These are phyloP conservation scores for Belonocnema kinseyi DNA, from an alignment of 1,140 invertebrate genomes.

Conservation along the genomic window DNA sequence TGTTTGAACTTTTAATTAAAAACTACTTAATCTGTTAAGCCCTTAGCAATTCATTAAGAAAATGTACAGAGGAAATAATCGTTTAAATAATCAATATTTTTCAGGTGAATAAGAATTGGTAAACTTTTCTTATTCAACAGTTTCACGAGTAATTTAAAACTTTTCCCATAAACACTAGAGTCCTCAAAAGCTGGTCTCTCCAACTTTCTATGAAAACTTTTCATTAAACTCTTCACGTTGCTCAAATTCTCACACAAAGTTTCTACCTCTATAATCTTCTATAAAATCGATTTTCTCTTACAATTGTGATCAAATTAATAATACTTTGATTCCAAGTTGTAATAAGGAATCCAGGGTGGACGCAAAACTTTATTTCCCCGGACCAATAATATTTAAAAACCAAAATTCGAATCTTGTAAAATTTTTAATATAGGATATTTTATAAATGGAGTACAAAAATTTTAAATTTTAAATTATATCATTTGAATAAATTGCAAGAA, in stretches of 20 bases:
- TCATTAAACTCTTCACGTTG: conserved; percentile 19
- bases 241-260: conserved; percentile 26
- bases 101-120: conserved; percentile 2
- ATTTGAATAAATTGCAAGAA: too few species aligned
- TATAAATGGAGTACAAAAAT: too few species aligned
- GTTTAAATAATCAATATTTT: background rate
- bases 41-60: too few species aligned
- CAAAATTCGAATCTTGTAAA: too few species aligned
- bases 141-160: conserved; percentile 8
- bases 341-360: background rate
- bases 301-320: background rate
- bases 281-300: background rate
- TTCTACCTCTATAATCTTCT: background rate
- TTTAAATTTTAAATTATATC: too few species aligned
- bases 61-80: too few species aligned
- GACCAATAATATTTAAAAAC: too few species aligned
- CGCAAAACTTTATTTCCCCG: too few species aligned
- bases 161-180: conserved; percentile 24
- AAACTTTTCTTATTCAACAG: conserved; percentile 25
- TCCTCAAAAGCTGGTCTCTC: background rate
- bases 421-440: too few species aligned
- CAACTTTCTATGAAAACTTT: conserved; percentile 27
- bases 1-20: too few species aligned
- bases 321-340: background rate
- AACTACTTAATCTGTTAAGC: too few species aligned